phyloP scores from a whole-genome alignment of 2,888 invertebrate genomes.

The Lagria hirta region DNA sequence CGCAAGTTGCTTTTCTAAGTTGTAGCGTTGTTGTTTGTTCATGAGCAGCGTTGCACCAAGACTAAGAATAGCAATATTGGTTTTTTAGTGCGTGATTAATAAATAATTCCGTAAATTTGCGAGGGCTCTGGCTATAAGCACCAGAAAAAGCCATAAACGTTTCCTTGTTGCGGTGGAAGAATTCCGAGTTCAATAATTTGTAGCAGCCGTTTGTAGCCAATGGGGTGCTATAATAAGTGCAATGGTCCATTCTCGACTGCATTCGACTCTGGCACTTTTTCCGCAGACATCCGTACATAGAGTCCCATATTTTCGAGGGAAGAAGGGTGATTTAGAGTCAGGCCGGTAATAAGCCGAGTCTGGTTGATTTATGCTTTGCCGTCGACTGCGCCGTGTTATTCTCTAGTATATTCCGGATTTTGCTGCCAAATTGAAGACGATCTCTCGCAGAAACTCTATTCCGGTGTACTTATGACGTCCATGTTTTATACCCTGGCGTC shows the following conservation, averaged over 20 bases:
- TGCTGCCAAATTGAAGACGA: constrained; percentile 56
- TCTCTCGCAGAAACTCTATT: constrained; percentile 53
- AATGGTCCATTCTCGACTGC: constrained; percentile 50
- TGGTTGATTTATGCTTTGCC: constrained; percentile 40
- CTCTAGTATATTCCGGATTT: constrained; percentile 50
- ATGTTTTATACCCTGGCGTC: constrained; percentile 52
- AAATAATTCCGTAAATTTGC: too few species aligned
- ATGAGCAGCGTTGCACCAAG: too few species aligned
- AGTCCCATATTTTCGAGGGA: constrained; percentile 32
- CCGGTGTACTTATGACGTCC: constrained; percentile 52
- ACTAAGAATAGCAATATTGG: too few species aligned
- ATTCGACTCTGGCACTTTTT: constrained; percentile 26
- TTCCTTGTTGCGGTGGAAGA: constrained; percentile 23
- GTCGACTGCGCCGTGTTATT: constrained; percentile 43
- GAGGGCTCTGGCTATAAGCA: constrained; percentile 33
- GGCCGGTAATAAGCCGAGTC: constrained; percentile 35
- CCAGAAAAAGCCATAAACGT: constrained; percentile 32
- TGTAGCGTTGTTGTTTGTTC: too few species aligned
- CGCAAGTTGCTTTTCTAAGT: too few species aligned
- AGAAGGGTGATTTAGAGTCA: constrained; percentile 42
- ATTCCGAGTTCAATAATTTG: constrained; percentile 26
- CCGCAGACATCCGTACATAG: too few species aligned
- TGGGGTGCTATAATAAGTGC: constrained; percentile 52
- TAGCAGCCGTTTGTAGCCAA: constrained; percentile 41
- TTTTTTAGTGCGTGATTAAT: too few species aligned